These are phyloP conservation scores for Pterois miles DNA, from an alignment of 2,797 vertebrate species.

Conservation along the genomic window DNA sequence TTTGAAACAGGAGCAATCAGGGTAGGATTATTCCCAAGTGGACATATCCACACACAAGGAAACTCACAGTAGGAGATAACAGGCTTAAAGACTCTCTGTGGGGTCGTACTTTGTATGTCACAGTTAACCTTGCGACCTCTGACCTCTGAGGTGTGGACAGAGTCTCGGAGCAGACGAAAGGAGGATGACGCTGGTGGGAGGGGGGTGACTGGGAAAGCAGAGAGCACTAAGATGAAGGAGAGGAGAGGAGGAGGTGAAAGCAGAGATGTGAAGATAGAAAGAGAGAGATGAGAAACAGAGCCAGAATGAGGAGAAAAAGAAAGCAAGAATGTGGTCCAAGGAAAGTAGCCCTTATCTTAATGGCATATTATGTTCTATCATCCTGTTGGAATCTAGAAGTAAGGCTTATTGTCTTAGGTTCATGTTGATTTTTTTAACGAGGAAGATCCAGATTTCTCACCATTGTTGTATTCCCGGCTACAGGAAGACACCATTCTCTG, in stretches of 20 bases:
- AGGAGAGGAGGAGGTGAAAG: conserved; percentile 25
- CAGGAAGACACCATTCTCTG: too few species aligned
- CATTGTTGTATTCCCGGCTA: too few species aligned
- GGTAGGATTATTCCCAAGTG: conserved; percentile 10
- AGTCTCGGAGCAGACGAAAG: conserved; percentile 47
- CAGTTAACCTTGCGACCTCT: conserved; percentile 62
- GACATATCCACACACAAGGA: conserved; percentile 17
- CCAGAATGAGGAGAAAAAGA: not conserved
- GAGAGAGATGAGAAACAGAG: conserved; percentile 5
- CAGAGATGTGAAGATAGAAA: conserved; percentile 27
- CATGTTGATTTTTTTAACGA: too few species aligned
- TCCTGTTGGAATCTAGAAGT: not conserved
- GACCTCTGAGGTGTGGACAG: conserved; percentile 64
- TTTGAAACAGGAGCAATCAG: not conserved
- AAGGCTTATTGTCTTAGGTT: not conserved
- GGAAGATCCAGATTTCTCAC: too few species aligned
- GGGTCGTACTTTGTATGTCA: conserved; percentile 54
- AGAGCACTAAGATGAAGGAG: conserved; percentile 23
- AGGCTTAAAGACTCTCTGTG: conserved; percentile 62
- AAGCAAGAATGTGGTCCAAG: not conserved
- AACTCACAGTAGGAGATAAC: conserved; percentile 55
- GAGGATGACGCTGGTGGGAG: conserved; percentile 9
- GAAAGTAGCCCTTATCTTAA: not conserved
- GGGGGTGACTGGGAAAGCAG: not conserved
- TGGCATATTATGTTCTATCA: not conserved